Evolutionary conservation across 1,140 invertebrate genomes (phyloP), one percentile per base, ranked within the genome.

Genomic region (Lanistes nyassanus): DNA sequence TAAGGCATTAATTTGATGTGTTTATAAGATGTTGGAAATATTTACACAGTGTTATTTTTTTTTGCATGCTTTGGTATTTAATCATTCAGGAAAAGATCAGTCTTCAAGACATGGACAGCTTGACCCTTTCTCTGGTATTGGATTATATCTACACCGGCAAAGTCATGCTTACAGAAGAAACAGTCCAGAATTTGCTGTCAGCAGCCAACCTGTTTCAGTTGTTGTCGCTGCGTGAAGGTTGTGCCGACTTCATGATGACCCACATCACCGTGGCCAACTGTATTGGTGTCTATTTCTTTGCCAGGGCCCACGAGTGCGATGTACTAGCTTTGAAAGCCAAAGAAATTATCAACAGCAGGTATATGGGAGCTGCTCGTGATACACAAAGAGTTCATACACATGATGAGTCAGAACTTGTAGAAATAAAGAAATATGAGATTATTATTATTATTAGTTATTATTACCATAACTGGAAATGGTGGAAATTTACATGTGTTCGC

Each of bases 191-290:
- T 81, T 84, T 92, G 7, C 83, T 92, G 11, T 91, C 92, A n/a
- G 92, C 92, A 39, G 89, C 92, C 2, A 92, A 92, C 80, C 85
- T 92, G 9, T 87, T 92, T 53, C 91, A 92, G 82, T 86, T 92
- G 64, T 64, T 88, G 36, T 80, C 85, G 9, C 76, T 88, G 47
- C 77, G 85, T 21, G 78, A 80, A 53, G 86, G 86, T 5, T 88
- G 87, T 80, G 87, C 85, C 0, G 84, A 85, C 60, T 88, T 87
- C 74, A 88, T 88, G 87, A 85, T 86, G 78, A 83, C 80, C 37
- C 86, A 88, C 74, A 83, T 88, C 2, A 85, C 80, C 11, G 84
- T 87, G 29, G 76, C 76, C 36, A 88, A 88, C 80, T 88, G 87
- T 77, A 87, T 88, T 77, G 87, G 86, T 26, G 84, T 88, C 0